phyloP scores from a whole-genome alignment of 2,113 vertebrate species.

The Sylvilagus bachmani region DNA sequence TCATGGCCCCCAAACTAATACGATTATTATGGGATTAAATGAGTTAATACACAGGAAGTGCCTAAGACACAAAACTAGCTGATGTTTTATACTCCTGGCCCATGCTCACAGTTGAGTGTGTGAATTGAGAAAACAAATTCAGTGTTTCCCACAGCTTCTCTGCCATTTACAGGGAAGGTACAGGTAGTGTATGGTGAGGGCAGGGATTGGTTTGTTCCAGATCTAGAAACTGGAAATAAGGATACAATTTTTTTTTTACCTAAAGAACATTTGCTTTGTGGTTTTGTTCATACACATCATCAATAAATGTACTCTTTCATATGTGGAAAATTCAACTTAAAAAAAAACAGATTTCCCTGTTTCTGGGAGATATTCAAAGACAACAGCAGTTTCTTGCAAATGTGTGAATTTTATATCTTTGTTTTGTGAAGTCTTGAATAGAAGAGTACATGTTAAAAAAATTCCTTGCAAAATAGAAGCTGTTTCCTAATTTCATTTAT shows the following conservation, averaged over 20 bases:
- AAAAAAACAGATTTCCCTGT: conserved; percentile 31
- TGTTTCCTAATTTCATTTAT: conserved; percentile 63
- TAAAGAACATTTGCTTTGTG: conserved; percentile 5
- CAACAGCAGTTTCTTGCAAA: conserved; percentile 57
- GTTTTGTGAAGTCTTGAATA: conserved; percentile 63
- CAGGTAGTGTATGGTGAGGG: fast-evolving
- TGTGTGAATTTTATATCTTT: conserved; percentile 62
- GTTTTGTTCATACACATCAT: conserved; percentile 29
- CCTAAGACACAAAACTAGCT: neutral
- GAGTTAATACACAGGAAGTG: neutral
- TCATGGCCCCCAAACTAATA: neutral
- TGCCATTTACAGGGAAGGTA: neutral
- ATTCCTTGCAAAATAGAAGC: conserved; percentile 53
- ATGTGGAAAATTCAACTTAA: neutral
- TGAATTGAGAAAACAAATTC: neutral
- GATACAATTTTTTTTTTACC: neutral
- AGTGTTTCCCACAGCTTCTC: neutral
- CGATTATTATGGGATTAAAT: neutral
- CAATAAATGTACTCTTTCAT: conserved; percentile 45
- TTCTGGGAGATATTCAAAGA: conserved; percentile 60
- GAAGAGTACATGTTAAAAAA: conserved; percentile 19
- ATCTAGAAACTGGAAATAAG: neutral
- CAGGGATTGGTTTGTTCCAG: neutral
- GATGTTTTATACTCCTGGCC: neutral
- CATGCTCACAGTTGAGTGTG: too few species aligned